These are phyloP conservation scores for Chanos chanos DNA, from an alignment of 2,797 vertebrate genomes.

Conservation along the genomic window DNA sequence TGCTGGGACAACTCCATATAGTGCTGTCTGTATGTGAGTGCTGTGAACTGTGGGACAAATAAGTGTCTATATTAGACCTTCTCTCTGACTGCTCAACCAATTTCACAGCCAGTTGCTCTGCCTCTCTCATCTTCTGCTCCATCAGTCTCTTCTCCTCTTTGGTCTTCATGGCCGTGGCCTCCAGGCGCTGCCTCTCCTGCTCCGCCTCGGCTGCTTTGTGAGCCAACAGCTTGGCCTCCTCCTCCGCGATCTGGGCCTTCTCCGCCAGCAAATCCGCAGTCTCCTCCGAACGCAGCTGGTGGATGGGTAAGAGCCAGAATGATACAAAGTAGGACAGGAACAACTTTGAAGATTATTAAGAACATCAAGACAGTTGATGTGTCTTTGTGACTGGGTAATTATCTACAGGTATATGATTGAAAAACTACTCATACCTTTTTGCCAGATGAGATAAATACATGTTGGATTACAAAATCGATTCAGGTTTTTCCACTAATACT, in stretches of 20 bases:
- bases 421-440: too few species aligned
- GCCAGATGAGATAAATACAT: too few species aligned
- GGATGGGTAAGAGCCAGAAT: not conserved
- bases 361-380: not conserved
- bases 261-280: slow-evolving; percentile 89
- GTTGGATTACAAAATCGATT: too few species aligned
- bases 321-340: not conserved
- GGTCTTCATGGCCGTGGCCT: slow-evolving; percentile 86
- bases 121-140: slow-evolving; percentile 95
- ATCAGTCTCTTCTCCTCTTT: slow-evolving; percentile 91
- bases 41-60: too few species aligned
- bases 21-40: too few species aligned
- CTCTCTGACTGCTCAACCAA: slow-evolving; percentile 90
- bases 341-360: not conserved
- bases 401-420: too few species aligned
- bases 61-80: too few species aligned
- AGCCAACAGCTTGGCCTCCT: slow-evolving; percentile 89
- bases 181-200: slow-evolving; percentile 86
- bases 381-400: too few species aligned
- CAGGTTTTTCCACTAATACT: too few species aligned
- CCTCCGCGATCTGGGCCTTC: slow-evolving; percentile 92
- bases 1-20: too few species aligned
- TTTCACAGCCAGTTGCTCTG: slow-evolving; percentile 86
- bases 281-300: slow-evolving; percentile 85
- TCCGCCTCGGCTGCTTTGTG: slow-evolving; percentile 92